Percentiles rank a stretch among this genome's conserved stretches.
Evolutionary conservation across 2,888 invertebrate species (phyloP).

Genomic region (Agrochola circellaris): DNA sequence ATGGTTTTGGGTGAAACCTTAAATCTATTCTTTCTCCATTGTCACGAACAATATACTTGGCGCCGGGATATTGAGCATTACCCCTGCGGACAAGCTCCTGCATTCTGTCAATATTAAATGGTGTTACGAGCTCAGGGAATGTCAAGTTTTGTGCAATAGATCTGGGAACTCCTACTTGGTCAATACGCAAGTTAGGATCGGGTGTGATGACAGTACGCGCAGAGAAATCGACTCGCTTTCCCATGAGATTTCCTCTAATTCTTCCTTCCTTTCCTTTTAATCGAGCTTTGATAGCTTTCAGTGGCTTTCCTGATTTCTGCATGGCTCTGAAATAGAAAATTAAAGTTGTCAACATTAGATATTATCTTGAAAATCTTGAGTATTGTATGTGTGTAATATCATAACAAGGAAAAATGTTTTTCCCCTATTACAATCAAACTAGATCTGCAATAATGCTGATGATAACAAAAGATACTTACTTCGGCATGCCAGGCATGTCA

Average conservation of each 20-base stretch:
- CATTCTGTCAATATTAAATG: slow-evolving; percentile 99
- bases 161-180: slow-evolving; percentile 99
- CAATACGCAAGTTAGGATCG: slow-evolving; percentile 98
- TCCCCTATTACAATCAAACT: neutral
- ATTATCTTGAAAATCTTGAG: slow-evolving; percentile 2
- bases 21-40: slow-evolving; percentile 99
- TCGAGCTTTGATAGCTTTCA: slow-evolving; percentile 99
- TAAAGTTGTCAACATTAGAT: neutral
- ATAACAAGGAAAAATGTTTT: neutral
- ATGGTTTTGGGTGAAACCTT: slow-evolving; percentile 99
- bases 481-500: slow-evolving; percentile 99
- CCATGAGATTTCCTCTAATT: slow-evolving; percentile 99
- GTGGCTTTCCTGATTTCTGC: slow-evolving; percentile 99
- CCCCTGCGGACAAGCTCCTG: slow-evolving; percentile 98
- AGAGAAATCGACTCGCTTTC: slow-evolving; percentile 99
- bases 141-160: slow-evolving; percentile 99
- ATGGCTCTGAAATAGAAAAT: slow-evolving; percentile 92
- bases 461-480: slow-evolving; percentile 81
- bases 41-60: slow-evolving; percentile 99
- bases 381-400: neutral
- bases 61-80: slow-evolving; percentile 99
- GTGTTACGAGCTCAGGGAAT: slow-evolving; percentile 99
- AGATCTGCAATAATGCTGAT: neutral
- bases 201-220: slow-evolving; percentile 99
- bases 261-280: slow-evolving; percentile 99